Evolutionary conservation across 1,140 invertebrate species (phyloP).

Genomic region (Drosophila ambigua): DNA sequence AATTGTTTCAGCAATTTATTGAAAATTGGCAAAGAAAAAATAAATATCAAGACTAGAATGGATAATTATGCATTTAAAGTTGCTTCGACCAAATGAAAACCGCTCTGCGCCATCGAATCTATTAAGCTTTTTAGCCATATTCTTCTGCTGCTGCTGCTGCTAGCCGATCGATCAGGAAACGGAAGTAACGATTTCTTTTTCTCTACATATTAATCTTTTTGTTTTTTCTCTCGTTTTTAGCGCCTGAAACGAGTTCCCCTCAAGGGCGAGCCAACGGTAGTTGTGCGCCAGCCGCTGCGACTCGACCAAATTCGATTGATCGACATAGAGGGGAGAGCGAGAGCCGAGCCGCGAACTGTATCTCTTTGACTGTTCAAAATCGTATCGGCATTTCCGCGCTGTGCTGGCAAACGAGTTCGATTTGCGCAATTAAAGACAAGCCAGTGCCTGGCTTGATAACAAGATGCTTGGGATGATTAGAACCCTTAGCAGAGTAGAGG

Average conservation of each 20-base stretch:
- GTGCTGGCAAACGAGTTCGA: conserved; percentile 65
- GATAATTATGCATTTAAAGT: conserved; percentile 50
- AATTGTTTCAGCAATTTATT: conserved; percentile 24
- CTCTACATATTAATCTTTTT: conserved; percentile 60
- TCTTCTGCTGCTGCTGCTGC: conserved; percentile 23
- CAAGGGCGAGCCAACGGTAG: conserved; percentile 74
- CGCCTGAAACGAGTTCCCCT: conserved; percentile 61
- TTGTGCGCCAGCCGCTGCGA: conserved; percentile 46
- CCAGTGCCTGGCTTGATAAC: conserved; percentile 15
- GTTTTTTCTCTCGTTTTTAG: conserved; percentile 50
- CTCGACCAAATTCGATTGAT: conserved; percentile 45
- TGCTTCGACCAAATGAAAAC: conserved; percentile 45
- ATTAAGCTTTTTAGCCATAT: conserved; percentile 52
- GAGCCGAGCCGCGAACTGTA: conserved; percentile 28
- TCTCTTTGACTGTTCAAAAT: conserved; percentile 6
- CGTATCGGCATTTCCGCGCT: conserved; percentile 59
- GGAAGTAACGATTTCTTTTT: conserved; percentile 63
- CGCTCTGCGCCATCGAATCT: conserved; percentile 31
- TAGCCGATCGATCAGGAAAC: conserved; percentile 66
- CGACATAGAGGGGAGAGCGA: conserved; percentile 18
- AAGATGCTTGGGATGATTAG: conserved; percentile 20
- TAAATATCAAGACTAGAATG: conserved; percentile 51
- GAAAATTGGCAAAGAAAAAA: conserved; percentile 29
- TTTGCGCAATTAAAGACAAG: conserved; percentile 52
- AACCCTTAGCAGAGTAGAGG: conserved; percentile 13